Evolutionary conservation across 2,113 vertebrate species (phyloP).

Genomic region (zebrafish (Danio rerio)): DNA sequence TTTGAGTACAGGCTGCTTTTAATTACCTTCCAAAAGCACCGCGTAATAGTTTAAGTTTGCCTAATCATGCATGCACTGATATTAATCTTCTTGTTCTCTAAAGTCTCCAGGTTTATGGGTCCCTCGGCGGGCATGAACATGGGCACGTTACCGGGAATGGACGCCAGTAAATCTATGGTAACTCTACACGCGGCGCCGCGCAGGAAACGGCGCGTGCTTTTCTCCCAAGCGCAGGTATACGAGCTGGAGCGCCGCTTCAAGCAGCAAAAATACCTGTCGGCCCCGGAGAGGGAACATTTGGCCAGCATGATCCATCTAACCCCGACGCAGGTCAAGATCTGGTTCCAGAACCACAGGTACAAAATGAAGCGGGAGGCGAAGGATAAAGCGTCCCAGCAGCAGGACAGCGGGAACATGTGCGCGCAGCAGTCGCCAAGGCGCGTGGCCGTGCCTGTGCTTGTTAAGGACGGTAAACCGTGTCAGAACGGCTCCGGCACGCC

Average conservation of each 20-base stretch:
- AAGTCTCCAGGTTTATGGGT: conserved; percentile 93
- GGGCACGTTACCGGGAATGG: conserved; percentile 83
- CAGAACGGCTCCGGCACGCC: conserved; percentile 73
- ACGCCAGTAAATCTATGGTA: conserved; percentile 83
- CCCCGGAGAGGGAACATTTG: conserved; percentile 93
- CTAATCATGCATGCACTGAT: background rate
- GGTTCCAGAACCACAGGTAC: conserved; percentile 98
- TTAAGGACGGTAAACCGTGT: conserved; percentile 85
- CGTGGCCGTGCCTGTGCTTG: conserved; percentile 79
- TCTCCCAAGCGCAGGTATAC: conserved; percentile 91
- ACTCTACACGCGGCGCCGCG: conserved; percentile 84
- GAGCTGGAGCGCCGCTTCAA: conserved; percentile 93
- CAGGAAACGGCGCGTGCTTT: conserved; percentile 90
- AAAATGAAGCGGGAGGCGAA: conserved; percentile 95
- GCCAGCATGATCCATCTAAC: conserved; percentile 90
- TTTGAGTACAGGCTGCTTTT: too few relatives aligned
- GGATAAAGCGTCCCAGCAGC: conserved; percentile 84
- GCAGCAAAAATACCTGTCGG: conserved; percentile 94
- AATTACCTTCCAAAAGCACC: too few relatives aligned
- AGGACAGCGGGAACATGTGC: conserved; percentile 63
- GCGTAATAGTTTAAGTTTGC: too few relatives aligned
- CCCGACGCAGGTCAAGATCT: conserved; percentile 96
- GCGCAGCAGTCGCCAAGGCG: conserved; percentile 76
- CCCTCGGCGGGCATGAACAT: conserved; percentile 85
- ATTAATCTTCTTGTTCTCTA: conserved; percentile 17